A percentile compares a stretch with the other conserved stretches of the same genome.
Conservation (phyloP, 2,797 vertebrate genomes). For the Mormyrus hasselquistii region DNA sequence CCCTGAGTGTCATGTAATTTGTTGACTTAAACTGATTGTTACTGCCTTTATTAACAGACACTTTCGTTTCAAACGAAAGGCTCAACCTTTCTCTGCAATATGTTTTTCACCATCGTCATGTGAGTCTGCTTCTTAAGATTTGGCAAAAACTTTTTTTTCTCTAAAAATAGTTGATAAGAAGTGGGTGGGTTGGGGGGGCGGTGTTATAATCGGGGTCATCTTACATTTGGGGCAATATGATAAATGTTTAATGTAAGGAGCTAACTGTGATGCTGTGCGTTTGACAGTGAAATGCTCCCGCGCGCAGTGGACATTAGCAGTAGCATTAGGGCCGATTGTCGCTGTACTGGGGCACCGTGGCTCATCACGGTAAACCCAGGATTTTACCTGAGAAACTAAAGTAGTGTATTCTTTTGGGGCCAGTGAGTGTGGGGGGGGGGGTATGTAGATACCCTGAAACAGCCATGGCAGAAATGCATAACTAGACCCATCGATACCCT, state of each 20-base stretch:
- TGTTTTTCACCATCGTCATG: neutral
- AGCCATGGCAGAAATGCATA: neutral
- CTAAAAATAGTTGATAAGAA: no score
- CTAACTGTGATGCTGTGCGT: neutral
- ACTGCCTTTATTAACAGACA: neutral
- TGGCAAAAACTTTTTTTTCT: neutral
- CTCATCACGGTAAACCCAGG: neutral
- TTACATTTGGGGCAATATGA: no score
- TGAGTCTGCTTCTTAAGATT: neutral
- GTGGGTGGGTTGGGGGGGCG: no score
- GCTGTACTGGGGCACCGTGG: neutral
- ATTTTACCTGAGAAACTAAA: neutral
- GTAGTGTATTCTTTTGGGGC: neutral
- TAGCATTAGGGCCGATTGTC: neutral
- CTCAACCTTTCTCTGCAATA: neutral
- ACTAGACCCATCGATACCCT: neutral
- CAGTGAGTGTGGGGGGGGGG: neutral
- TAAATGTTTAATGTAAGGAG: neutral
- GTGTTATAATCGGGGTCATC: no score
- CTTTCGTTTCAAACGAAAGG: neutral
- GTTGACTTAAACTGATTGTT: neutral
- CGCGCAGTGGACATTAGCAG: neutral
- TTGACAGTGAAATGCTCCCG: neutral
- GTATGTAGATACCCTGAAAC: neutral
- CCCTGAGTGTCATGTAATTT: neutral